These are phyloP conservation scores for Calvadosia cruxmelitensis DNA, from an alignment of 30 jellyfish, hydroid and myxozoan species.

Conservation along the genomic window DNA sequence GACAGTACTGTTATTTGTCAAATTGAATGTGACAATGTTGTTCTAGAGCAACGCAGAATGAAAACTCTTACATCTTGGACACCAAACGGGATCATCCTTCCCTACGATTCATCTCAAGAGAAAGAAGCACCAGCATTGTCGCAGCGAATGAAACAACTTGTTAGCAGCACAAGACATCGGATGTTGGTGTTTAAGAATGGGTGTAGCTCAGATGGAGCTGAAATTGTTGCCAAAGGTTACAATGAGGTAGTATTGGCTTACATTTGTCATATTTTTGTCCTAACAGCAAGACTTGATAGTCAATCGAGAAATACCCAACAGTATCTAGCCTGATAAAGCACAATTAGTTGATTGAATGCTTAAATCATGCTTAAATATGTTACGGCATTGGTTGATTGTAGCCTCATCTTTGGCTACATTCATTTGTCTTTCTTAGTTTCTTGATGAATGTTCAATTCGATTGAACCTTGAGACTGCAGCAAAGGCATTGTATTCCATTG, in stretches of 20 bases:
- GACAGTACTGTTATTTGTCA: no score
- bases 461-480: neutral
- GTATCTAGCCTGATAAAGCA: no score
- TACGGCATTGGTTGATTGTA: no score
- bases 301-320: no score
- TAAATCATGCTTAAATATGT: no score
- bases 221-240: slow-evolving; percentile 45
- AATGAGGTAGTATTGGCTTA: slow-evolving; percentile 32
- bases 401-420: no score
- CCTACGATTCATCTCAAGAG: slow-evolving; percentile 6
- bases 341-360: no score
- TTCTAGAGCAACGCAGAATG: no score
- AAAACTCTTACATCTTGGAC: slow-evolving; percentile 74
- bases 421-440: neutral
- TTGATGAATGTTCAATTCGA: neutral
- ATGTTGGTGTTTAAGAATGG: slow-evolving; percentile 65
- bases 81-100: slow-evolving; percentile 45
- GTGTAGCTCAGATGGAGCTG: slow-evolving; percentile 54
- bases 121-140: slow-evolving; percentile 13
- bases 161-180: slow-evolving; percentile 21
- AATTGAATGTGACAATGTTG: no score
- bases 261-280: no score
- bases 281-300: no score
- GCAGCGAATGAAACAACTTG: slow-evolving; percentile 41
- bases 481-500: neutral